Evolutionary conservation across 2,113 vertebrate genomes (phyloP).

Genomic region (Chaenogobius annularis): DNA sequence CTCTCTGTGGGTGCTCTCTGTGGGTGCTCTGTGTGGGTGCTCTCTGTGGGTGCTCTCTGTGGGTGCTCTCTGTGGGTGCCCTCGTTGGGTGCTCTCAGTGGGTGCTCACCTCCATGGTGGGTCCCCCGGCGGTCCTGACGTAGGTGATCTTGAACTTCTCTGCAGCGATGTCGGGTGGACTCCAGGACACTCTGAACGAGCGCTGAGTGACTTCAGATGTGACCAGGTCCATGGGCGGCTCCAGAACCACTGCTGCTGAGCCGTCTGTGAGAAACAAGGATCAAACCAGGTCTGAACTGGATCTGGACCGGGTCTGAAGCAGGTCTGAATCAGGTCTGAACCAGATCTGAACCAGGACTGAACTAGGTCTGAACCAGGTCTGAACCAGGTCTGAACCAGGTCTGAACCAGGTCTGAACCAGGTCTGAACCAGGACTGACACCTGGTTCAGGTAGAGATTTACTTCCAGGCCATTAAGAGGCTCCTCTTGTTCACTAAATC

Average conservation of each 20-base stretch:
- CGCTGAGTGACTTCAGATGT: conserved; percentile 88
- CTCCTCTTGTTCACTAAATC: neutral
- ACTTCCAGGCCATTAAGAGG: neutral
- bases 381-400: neutral
- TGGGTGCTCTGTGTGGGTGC: too few relatives aligned
- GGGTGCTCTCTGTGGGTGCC: too few relatives aligned
- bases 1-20: too few relatives aligned
- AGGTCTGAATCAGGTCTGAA: neutral
- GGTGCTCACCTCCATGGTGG: conserved; percentile 78
- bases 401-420: neutral
- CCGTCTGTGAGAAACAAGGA: conserved; percentile 31
- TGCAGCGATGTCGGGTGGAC: conserved; percentile 80
- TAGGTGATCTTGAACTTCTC: conserved; percentile 90
- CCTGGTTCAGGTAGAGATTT: neutral
- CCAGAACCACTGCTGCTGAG: conserved; percentile 4
- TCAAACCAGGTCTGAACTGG: neutral
- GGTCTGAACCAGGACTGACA: neutral
- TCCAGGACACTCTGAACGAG: conserved; percentile 91
- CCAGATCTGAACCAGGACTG: neutral
- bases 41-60: too few relatives aligned
- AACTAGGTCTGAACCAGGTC: neutral
- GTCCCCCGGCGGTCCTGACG: conserved; percentile 77
- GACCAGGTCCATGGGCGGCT: conserved; percentile 82
- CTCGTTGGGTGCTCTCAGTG: too few relatives aligned
- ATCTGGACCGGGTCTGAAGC: neutral